Percentiles rank a stretch among this genome's conserved stretches.
phyloP scores from a whole-genome alignment of 2,797 vertebrate genomes.

The Brachymystax lenok region DNA sequence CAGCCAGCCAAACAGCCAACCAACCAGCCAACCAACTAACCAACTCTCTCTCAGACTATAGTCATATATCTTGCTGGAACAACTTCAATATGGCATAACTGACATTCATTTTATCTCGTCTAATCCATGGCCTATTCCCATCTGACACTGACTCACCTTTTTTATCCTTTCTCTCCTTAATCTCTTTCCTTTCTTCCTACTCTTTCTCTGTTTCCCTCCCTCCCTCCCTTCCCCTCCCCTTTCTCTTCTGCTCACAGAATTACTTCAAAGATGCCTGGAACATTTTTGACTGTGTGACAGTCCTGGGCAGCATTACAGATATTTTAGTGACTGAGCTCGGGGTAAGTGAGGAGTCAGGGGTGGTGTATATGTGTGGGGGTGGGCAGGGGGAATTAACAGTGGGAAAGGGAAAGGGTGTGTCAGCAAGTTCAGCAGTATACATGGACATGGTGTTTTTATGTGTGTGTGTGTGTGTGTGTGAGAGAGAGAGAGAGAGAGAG shows the following conservation, averaged over 20 bases:
- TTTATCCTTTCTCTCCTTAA: neutral
- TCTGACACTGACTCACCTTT: slow-evolving; percentile 18
- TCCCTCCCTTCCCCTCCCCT: slow-evolving; percentile 33
- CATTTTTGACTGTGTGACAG: slow-evolving; percentile 97
- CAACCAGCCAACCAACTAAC: neutral
- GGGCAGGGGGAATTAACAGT: slow-evolving; percentile 20
- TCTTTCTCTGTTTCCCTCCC: slow-evolving; percentile 19
- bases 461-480: too few species aligned
- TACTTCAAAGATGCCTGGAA: slow-evolving; percentile 98
- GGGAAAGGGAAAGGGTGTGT: slow-evolving; percentile 19
- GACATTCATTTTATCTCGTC: slow-evolving; percentile 59
- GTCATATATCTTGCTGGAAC: slow-evolving; percentile 28
- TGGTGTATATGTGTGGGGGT: too few species aligned
- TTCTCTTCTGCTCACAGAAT: slow-evolving; percentile 79
- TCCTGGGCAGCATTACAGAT: slow-evolving; percentile 96
- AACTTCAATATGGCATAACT: slow-evolving; percentile 39
- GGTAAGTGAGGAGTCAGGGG: slow-evolving; percentile 87
- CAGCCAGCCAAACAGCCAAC: neutral
- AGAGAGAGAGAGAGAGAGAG: too few species aligned
- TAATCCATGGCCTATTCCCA: slow-evolving; percentile 44
- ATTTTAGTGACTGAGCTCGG: slow-evolving; percentile 95
- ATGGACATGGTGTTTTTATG: too few species aligned
- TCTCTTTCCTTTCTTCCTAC: slow-evolving; percentile 46
- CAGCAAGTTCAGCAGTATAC: slow-evolving; percentile 29
- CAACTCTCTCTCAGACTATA: neutral